Base-by-base conservation (phyloP, 2,113 vertebrate genomes). In the Synchiropus splendidus region DNA sequence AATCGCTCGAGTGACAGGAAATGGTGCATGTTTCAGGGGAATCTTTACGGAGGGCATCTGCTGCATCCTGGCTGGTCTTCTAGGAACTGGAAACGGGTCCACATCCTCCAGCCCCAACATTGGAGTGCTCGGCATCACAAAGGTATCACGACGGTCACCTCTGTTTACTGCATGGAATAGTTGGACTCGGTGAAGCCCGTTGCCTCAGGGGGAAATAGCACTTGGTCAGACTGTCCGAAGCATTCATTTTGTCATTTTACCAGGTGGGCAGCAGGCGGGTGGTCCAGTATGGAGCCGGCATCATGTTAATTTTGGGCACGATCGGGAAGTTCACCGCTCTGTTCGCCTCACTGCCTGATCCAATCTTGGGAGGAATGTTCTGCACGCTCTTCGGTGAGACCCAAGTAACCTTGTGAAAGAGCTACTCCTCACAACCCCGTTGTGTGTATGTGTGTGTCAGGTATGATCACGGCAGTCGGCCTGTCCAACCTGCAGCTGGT, bases 21-120 rank as follows among this genome's bases (percentile, higher is more conserved):
- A n/a, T n/a, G n/a, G n/a, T n/a, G n/a, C n/a, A 33, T 41, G 5
- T 43, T 39, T n/a, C 67, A 98, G 95, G 66, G 95, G 95, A 1
- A 97, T 99, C 71, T 97, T 98, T 60, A 92, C 86, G 9, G 95
- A 98, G 57, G 95, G 95, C 0, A 52, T 97, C 18, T 94, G 91
- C 63, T 98, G 95, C 58, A 86, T 99, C 47, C 81, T 98, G 5
- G 91, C 94, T 4, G 95, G 94, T 6, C 79, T 98, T 1, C 80
- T 98, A 64, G 95, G 95, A 6, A 99, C 95, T 4, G 95, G 95
- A 54, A 99, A 99, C 10, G 95, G 95, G 16, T 98, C 95, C 39
- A 99, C 95, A 12, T 99, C 95, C 13, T 99, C 94, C 55, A 97
- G 92, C 73, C 94, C 93, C 33, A 99, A 98, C 67, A 98, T 98